Conservation (phyloP, 2,113 vertebrate genomes). For the Macquaria australasica region DNA sequence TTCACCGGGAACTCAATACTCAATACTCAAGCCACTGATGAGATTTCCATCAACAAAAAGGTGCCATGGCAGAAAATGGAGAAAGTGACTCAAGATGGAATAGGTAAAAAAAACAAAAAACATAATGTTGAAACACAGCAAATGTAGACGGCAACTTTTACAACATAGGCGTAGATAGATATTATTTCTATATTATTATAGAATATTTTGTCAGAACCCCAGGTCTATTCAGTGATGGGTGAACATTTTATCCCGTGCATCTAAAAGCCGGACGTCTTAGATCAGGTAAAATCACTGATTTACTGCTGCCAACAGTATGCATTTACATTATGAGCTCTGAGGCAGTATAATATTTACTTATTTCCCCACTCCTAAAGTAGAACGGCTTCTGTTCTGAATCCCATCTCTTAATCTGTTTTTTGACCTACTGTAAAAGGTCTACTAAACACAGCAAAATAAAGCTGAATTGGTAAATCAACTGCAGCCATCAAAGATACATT, state of each 20-base stretch:
- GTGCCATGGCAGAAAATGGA: constrained; percentile 22
- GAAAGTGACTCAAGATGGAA: constrained; percentile 5
- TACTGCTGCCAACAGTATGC: constrained; percentile 2
- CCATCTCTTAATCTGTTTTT: neutral
- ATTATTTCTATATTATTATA: no score
- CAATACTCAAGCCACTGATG: constrained; percentile 20
- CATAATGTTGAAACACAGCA: neutral
- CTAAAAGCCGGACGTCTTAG: neutral
- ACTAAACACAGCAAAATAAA: neutral
- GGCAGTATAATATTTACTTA: neutral
- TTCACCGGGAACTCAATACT: constrained; percentile 11
- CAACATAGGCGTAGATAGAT: neutral
- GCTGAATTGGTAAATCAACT: neutral
- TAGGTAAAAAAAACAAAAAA: neutral
- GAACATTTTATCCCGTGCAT: neutral
- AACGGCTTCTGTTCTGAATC: neutral
- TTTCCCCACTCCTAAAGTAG: neutral
- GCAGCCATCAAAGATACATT: neutral
- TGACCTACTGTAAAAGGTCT: neutral
- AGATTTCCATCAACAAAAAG: constrained; percentile 43
- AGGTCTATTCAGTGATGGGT: neutral
- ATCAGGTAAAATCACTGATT: neutral
- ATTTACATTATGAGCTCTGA: neutral
- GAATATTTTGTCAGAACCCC: neutral
- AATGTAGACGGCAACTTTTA: neutral